phyloP scores from a whole-genome alignment of 2,888 invertebrate genomes.

The Atherix ibis region DNA sequence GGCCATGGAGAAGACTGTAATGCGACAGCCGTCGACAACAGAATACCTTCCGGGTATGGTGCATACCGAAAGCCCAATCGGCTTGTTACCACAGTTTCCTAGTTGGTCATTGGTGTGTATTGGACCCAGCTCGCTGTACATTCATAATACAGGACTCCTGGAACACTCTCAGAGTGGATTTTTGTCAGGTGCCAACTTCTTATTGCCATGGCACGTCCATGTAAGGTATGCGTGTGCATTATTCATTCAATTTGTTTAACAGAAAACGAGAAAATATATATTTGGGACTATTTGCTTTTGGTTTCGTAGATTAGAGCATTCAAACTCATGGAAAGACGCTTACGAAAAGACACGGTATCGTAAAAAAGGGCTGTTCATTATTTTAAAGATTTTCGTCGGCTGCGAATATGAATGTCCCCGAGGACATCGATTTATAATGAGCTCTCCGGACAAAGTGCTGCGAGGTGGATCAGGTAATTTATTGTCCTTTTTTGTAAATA shows the following conservation, averaged over 20 bases:
- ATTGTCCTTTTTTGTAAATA: conserved; percentile 1
- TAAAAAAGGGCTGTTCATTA: conserved; percentile 35
- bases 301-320: conserved; percentile 19
- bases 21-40: conserved; percentile 63
- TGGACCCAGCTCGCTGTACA: conserved; percentile 80
- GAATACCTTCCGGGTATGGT: conserved; percentile 88
- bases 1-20: conserved; percentile 34
- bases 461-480: conserved; percentile 46
- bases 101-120: conserved; percentile 85
- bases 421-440: conserved; percentile 94
- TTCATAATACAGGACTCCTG: conserved; percentile 68
- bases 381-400: conserved; percentile 84
- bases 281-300: not conserved
- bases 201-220: conserved; percentile 86
- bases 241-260: conserved; percentile 1
- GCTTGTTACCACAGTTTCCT: conserved; percentile 69
- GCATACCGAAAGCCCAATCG: conserved; percentile 57
- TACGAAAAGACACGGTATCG: conserved; percentile 26
- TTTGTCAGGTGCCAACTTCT: conserved; percentile 72
- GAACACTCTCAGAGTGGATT: conserved; percentile 81
- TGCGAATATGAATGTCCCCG: conserved; percentile 93
- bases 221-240: conserved; percentile 27
- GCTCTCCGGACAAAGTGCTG: conserved; percentile 67
- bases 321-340: conserved; percentile 18
- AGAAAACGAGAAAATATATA: no score